Base-by-base conservation (phyloP, 2,797 vertebrate species). In the Lepus oiostolus region DNA sequence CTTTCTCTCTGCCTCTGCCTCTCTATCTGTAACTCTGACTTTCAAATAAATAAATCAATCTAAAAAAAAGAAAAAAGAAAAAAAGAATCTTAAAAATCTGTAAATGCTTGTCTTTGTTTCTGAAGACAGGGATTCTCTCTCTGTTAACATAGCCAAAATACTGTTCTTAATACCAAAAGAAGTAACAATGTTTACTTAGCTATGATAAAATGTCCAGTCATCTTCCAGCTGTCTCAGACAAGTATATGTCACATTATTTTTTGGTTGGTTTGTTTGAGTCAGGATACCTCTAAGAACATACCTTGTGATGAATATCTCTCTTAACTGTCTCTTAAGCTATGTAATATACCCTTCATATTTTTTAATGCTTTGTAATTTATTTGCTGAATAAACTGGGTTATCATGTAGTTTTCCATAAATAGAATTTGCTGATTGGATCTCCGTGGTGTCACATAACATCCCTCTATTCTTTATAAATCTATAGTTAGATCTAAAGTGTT, bases 391-490 rank as follows among this genome's bases (percentile, higher is more conserved):
- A 77, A 79, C 7, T 13, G 14, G 19, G 9, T 62, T 89, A 30
- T 65, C 68, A 42, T 62, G 0, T 32, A 52, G 32, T 71, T 84
- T 86, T 80, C 26, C 26, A 42, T 17, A 81, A 74, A 47, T 77
- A 58, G 42, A 38, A 85, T 95, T 93, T 76, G 3, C 75, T 93
- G 24, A 71, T 35, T 88, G 71, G 35, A 17, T 68, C 54, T 80
- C 16, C 19, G 65, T 71, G 30, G 54, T 75, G 38, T 84, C n/a
- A 4, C 70, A 6, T 60, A n/a, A 52, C 7, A n/a, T 42, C 62
- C 2, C 71, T 82, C 1, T 70, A 72, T 38, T 30, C 42, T 22
- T 58, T 63, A 2, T 60, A 80, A 71, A 47, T 74, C 54, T 62
- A 17, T 5, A 58, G 32, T 86, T 72, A 76, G 21, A 47, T 74